Conservation (phyloP, 23 tunicate species). For the Styela clava region DNA sequence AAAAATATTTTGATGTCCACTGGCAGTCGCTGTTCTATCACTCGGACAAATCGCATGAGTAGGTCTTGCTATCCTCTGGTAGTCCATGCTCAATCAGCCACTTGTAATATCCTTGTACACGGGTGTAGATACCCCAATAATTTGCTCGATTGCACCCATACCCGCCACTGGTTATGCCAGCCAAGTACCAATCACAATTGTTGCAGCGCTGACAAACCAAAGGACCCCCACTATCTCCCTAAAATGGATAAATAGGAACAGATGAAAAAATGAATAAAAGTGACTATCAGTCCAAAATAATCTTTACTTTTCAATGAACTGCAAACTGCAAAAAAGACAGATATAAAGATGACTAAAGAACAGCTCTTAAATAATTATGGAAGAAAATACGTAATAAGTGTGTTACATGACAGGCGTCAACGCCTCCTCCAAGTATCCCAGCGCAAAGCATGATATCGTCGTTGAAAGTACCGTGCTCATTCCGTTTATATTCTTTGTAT, state of each 20-base stretch:
- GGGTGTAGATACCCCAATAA: constrained; percentile 51
- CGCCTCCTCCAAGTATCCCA: neutral
- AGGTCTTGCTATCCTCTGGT: no score
- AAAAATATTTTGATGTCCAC: no score
- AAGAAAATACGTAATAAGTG: no score
- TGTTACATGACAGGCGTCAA: neutral
- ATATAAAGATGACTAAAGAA: no score
- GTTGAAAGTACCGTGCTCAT: neutral
- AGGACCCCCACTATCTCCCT: constrained; percentile 79
- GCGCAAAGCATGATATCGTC: neutral
- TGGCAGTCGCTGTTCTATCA: no score
- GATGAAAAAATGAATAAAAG: no score
- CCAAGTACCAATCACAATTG: constrained; percentile 43
- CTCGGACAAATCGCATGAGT: no score
- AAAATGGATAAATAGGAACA: neutral
- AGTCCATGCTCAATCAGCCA: no score
- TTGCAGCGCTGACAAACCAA: constrained; percentile 54
- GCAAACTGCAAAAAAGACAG: no score
- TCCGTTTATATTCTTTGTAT: neutral
- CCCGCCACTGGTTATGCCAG: constrained; percentile 48
- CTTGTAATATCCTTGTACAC: constrained; percentile 25
- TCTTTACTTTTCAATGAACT: no score
- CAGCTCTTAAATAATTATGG: no score
- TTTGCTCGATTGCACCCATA: constrained; percentile 31
- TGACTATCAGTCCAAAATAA: no score